Percentiles rank a stretch among this genome's conserved stretches.
Conservation (phyloP, 2,797 vertebrate species). For the Karalla daura region DNA sequence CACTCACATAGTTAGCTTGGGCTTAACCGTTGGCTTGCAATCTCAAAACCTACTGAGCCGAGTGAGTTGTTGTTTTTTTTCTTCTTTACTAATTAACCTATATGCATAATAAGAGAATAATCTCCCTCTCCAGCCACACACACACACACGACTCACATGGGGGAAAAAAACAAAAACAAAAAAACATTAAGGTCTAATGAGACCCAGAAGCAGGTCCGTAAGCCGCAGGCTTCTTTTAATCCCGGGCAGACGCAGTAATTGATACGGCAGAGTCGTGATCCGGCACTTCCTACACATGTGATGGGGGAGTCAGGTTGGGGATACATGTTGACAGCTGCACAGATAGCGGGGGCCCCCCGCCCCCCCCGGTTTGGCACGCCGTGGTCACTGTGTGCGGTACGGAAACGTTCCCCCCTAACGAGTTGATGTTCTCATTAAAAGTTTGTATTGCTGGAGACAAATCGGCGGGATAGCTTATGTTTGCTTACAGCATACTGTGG, state of each 20-base stretch:
- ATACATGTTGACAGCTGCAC: conserved; percentile 63
- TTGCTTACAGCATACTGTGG: not conserved
- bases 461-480: not conserved
- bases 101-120: not conserved
- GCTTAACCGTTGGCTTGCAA: not conserved
- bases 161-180: conserved; percentile 17
- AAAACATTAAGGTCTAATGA: conserved; percentile 49
- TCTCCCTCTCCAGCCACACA: not conserved
- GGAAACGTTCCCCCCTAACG: conserved; percentile 4
- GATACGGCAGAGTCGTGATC: conserved; percentile 37
- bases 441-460: not conserved
- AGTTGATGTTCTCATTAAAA: conserved; percentile 23
- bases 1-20: not conserved
- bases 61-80: not conserved
- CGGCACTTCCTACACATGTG: conserved; percentile 57
- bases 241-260: conserved; percentile 45
- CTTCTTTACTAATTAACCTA: conserved; percentile 17
- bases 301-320: conserved; percentile 47
- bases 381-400: conserved; percentile 4
- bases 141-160: conserved; percentile 20
- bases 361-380: conserved; percentile 14
- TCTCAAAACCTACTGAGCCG: not conserved
- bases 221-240: conserved; percentile 44
- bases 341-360: conserved; percentile 3
- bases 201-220: conserved; percentile 24